A percentile compares a stretch with the other conserved stretches of the same genome.
Evolutionary conservation across 2,113 vertebrate genomes (phyloP).

Genomic region (Cranoglanis bouderius): DNA sequence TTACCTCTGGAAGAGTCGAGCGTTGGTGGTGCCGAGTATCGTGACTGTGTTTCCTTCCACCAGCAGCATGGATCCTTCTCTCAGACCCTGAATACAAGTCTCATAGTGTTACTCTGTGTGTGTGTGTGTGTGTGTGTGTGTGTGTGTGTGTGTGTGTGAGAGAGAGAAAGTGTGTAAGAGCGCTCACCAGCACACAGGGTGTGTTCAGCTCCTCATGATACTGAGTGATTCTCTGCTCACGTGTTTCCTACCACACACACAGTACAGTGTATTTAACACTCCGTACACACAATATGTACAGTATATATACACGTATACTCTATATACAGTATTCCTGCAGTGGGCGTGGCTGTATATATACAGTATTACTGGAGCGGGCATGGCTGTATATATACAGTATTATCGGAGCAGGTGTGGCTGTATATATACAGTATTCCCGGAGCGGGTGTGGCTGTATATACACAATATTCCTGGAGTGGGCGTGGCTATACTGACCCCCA

Average conservation of each 20-base stretch:
- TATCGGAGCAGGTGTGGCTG: not conserved
- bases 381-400: not conserved
- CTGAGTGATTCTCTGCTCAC: conserved; percentile 83
- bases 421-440: no score
- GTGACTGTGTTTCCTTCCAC: conserved; percentile 83
- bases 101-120: not conserved
- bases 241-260: conserved; percentile 76
- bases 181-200: conserved; percentile 79
- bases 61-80: conserved; percentile 82
- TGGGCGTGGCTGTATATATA: no score
- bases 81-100: conserved; percentile 73
- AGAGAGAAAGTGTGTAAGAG: not conserved
- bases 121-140: not conserved
- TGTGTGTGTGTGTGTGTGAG: not conserved
- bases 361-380: no score
- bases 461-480: not conserved
- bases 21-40: conserved; percentile 78
- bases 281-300: not conserved
- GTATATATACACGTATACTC: no score
- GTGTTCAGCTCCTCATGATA: conserved; percentile 82
- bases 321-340: no score
- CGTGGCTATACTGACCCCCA: conserved; percentile 75
- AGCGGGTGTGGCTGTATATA: not conserved
- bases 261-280: not conserved
- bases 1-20: conserved; percentile 82